Percentiles rank a stretch among this genome's conserved stretches.
phyloP scores from a whole-genome alignment of 2,113 vertebrate genomes.

The Megatriorchis doriae region DNA sequence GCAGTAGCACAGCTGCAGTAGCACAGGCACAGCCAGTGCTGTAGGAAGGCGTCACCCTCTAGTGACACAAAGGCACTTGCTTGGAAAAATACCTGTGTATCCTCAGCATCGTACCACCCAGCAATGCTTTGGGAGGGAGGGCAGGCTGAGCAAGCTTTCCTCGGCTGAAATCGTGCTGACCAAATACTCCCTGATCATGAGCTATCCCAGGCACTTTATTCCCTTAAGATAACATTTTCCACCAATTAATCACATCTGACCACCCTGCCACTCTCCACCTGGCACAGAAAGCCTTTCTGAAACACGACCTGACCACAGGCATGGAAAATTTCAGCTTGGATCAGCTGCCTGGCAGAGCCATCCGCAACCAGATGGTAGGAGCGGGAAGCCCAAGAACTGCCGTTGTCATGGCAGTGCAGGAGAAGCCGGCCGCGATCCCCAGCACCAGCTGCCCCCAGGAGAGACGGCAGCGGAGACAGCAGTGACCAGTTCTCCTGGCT shows the following conservation, averaged over 20 bases:
- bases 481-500: not conserved
- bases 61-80: not conserved
- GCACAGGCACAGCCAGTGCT: not conserved
- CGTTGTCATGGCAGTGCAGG: not conserved
- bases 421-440: not conserved
- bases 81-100: not conserved
- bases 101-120: accelerated
- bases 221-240: not conserved
- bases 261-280: not conserved
- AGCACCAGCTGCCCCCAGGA: accelerated
- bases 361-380: not conserved
- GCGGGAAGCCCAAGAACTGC: not conserved
- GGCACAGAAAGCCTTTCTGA: accelerated
- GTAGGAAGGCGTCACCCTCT: not conserved
- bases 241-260: accelerated
- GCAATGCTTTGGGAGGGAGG: accelerated
- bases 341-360: not conserved
- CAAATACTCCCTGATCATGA: not conserved
- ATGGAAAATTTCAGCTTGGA: not conserved
- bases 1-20: not conserved
- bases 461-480: accelerated
- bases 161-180: not conserved
- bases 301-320: not conserved
- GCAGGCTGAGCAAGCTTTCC: not conserved
- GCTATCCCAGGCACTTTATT: not conserved